Evolutionary conservation across 2,888 invertebrate species (phyloP), one percentile per base, ranked within the genome.

Genomic region (Molorchus minor): DNA sequence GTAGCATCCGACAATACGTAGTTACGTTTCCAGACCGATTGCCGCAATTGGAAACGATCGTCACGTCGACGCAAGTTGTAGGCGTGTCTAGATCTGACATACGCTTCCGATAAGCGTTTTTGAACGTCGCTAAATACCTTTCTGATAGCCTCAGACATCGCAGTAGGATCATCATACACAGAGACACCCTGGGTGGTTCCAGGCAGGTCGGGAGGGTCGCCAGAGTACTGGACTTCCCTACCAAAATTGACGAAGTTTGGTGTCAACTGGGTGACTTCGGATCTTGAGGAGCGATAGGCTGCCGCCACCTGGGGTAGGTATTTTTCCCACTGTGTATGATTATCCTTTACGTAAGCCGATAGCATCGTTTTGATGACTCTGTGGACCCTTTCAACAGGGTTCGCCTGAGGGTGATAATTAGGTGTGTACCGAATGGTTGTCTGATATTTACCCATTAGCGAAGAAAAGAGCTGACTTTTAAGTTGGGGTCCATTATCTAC

Each of bases 351-450:
- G 7, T 13, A 36, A 1, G 36, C 36, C 7, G 36, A 2, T 3
- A 36, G 15, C 36, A 76, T 72, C 0, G 71, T 73, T 52, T 74
- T 70, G 1, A 76, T 20, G 0, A 73, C 71, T n/a, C 70, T 33
- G 43, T 77, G 77, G 0, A 70, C 65, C 5, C 75, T 21, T 60
- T 77, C 76, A 0, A 68, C 69, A 0, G 73, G 74, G 56, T 78
- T 75, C 1, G 70, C 71, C 43, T 76, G 75, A 0, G 73, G 71
- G 12, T 72, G 62, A 46, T 77, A 75, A 2, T 64, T 46, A n/a
- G n/a, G n/a, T n/a, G n/a, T n/a, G n/a, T n/a, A n/a, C n/a, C n/a
- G n/a, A n/a, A n/a, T n/a, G n/a, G n/a, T n/a, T n/a, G n/a, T n/a
- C n/a, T n/a, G 8, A 8, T 40, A 40, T 10, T 4, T 40, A 7